Evolutionary conservation across 2,888 invertebrate species (phyloP).

Genomic region (Beris chalybata): DNA sequence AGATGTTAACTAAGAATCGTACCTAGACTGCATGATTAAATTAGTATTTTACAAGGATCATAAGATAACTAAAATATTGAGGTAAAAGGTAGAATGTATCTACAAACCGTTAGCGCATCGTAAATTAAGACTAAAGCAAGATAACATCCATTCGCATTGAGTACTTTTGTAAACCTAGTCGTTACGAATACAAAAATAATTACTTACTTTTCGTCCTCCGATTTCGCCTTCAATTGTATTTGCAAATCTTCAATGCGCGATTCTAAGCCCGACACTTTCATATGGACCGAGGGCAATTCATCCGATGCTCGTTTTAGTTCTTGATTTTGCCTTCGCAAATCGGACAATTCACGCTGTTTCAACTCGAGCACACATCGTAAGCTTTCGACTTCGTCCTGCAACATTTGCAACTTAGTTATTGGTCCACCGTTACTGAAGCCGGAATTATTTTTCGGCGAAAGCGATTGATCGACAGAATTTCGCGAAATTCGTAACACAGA

Average conservation of each 20-base stretch:
- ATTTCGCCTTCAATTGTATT: slow-evolving; percentile 70
- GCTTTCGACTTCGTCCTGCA: slow-evolving; percentile 78
- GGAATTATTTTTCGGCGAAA: slow-evolving; percentile 39
- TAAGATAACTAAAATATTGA: too few relatives aligned
- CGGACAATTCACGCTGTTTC: slow-evolving; percentile 81
- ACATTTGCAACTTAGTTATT: slow-evolving; percentile 49
- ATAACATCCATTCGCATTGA: not conserved
- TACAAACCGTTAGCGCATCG: too few relatives aligned
- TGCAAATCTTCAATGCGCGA: slow-evolving; percentile 86
- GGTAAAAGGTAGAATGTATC: too few relatives aligned
- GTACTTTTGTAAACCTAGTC: not conserved
- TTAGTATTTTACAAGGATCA: too few relatives aligned
- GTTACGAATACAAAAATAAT: not conserved
- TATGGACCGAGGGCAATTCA: slow-evolving; percentile 69
- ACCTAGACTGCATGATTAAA: too few relatives aligned
- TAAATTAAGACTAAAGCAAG: too few relatives aligned
- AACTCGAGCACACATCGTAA: slow-evolving; percentile 85
- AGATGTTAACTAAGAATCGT: too few relatives aligned
- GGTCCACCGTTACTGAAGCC: slow-evolving; percentile 47
- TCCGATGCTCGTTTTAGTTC: slow-evolving; percentile 74
- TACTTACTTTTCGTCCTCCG: slow-evolving; percentile 71
- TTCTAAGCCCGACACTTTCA: slow-evolving; percentile 74
- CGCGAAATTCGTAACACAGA: slow-evolving; percentile 43
- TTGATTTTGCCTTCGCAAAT: slow-evolving; percentile 71
- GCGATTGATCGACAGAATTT: slow-evolving; percentile 35